Conservation (phyloP, 2,888 invertebrate species). For the Phaonia tiefii region DNA sequence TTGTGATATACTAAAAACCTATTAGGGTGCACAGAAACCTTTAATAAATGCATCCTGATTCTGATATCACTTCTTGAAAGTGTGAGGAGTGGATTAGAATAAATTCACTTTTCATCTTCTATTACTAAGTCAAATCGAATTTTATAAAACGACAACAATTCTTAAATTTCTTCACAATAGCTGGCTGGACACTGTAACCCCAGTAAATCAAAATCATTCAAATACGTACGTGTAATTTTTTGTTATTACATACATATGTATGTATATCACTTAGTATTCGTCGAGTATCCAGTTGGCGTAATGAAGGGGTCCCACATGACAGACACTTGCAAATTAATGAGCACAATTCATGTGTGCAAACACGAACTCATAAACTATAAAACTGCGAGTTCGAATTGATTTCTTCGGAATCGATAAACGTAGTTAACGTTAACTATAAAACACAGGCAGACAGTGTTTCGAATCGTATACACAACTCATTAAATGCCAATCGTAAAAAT, state of each 20-base stretch:
- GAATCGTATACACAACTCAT: constrained; percentile 21
- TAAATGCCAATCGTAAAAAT: constrained; percentile 53
- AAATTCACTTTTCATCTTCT: too few relatives aligned
- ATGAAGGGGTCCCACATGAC: neutral
- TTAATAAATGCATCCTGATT: too few relatives aligned
- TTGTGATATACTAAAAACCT: too few relatives aligned
- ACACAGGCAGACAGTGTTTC: constrained; percentile 14
- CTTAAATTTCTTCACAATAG: too few relatives aligned
- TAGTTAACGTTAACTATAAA: constrained; percentile 17
- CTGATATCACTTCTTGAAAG: too few relatives aligned
- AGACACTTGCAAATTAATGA: constrained; percentile 43
- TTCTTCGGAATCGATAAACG: constrained; percentile 45
- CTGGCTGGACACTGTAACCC: neutral
- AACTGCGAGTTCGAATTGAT: constrained; percentile 39
- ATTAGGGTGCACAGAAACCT: too few relatives aligned
- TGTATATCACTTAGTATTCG: neutral
- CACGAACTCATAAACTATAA: constrained; percentile 54
- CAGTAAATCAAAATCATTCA: constrained; percentile 4
- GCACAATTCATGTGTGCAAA: constrained; percentile 46
- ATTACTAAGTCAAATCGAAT: too few relatives aligned
- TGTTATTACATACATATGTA: neutral
- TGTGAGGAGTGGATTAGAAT: too few relatives aligned
- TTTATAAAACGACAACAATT: too few relatives aligned
- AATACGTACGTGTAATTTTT: constrained; percentile 10
- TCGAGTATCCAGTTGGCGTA: neutral